A percentile compares a stretch with the other conserved stretches of the same genome.
Conservation (phyloP, 2,113 vertebrate species). For the Microcebus griseorufus region DNA sequence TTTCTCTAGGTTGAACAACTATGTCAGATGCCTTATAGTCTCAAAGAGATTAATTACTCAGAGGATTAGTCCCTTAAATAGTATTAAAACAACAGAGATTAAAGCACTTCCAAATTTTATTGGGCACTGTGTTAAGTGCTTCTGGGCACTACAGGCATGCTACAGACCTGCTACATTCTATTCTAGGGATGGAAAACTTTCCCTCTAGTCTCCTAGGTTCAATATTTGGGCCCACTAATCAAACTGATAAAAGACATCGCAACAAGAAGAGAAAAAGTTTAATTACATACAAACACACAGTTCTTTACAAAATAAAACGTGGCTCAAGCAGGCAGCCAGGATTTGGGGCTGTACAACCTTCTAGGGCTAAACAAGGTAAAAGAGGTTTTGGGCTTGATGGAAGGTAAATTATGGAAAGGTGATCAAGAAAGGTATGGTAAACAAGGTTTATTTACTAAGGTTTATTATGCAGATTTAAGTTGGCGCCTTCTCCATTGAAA, state of each 20-base stretch:
- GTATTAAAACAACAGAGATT: background rate
- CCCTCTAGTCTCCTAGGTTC: background rate
- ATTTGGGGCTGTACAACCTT: background rate
- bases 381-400: background rate
- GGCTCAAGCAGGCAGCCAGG: background rate
- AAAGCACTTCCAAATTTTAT: background rate
- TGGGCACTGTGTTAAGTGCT: background rate
- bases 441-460: background rate
- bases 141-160: background rate
- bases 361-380: background rate
- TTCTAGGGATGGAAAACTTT: background rate
- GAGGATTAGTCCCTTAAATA: background rate
- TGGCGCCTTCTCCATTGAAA: background rate
- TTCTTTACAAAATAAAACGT: background rate
- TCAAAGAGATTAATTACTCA: slow-evolving; percentile 1
- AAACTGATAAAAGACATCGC: background rate
- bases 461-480: background rate
- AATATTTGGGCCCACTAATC: background rate
- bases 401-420: background rate
- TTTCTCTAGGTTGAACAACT: background rate
- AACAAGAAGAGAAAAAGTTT: background rate
- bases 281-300: background rate
- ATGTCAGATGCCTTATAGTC: background rate
- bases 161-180: background rate
- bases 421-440: no score